Conservation (phyloP, 2,113 vertebrate species). For the Mormyrus iriodes region DNA sequence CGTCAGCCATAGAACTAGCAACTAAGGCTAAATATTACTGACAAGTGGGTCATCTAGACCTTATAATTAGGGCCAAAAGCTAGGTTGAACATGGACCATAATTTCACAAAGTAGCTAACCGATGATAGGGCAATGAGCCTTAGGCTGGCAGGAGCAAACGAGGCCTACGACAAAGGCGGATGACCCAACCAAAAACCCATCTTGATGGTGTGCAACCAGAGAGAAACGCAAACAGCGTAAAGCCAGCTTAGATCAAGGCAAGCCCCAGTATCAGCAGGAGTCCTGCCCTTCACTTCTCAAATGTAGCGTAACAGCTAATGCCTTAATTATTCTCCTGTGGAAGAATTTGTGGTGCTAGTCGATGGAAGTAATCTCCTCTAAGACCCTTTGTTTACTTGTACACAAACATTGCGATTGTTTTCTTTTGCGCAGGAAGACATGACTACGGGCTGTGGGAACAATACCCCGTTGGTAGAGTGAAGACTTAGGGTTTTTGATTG, state of each 20-base stretch:
- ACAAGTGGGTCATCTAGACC: not conserved
- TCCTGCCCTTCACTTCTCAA: not conserved
- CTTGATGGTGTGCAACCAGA: too few relatives aligned
- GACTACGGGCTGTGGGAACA: not conserved
- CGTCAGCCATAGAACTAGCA: not conserved
- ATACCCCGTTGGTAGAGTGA: not conserved
- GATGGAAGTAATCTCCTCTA: slow-evolving; percentile 9
- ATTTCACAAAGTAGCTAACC: not conserved
- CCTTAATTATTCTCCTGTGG: not conserved
- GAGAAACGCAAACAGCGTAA: not conserved
- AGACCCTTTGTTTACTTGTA: not conserved
- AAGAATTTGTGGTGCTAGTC: not conserved
- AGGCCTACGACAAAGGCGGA: not conserved
- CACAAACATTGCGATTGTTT: not conserved
- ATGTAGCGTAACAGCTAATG: not conserved
- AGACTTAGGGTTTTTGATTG: not conserved
- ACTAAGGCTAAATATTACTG: not conserved
- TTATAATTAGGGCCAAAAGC: not conserved
- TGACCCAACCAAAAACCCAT: not conserved
- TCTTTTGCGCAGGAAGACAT: not conserved
- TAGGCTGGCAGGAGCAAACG: not conserved
- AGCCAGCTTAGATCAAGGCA: not conserved
- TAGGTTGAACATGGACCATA: not conserved
- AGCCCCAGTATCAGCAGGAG: not conserved
- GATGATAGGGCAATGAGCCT: not conserved